phyloP scores from a whole-genome alignment of 2,888 invertebrate genomes.

The Nomada goodeniana region DNA sequence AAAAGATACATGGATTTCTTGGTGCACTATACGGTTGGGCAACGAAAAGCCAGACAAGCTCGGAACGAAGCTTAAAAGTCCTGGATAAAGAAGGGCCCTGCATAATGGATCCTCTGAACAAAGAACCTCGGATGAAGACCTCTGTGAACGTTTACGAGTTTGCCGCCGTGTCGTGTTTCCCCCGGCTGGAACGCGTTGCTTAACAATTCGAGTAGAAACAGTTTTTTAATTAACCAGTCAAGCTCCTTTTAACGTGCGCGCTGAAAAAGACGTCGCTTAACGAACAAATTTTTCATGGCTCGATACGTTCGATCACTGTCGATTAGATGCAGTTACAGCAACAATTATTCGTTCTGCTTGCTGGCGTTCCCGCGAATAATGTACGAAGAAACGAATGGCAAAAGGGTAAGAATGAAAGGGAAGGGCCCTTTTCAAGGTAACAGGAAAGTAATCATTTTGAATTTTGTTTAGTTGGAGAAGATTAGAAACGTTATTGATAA shows the following conservation, averaged over 20 bases:
- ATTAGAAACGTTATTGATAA: too few relatives aligned
- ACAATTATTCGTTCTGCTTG: constrained; percentile 18
- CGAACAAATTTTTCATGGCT: constrained; percentile 3
- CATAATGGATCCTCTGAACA: constrained; percentile 61
- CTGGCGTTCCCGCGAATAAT: too few relatives aligned
- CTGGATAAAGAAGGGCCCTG: constrained; percentile 60
- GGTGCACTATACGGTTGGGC: constrained; percentile 29
- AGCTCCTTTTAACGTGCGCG: constrained; percentile 22
- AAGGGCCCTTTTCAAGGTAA: too few relatives aligned
- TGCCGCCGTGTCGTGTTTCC: constrained; percentile 20
- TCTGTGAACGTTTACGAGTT: constrained; percentile 51
- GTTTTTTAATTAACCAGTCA: constrained; percentile 59
- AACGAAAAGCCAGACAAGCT: constrained; percentile 43
- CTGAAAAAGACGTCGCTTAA: not conserved
- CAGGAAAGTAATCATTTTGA: too few relatives aligned
- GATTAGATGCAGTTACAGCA: constrained; percentile 41
- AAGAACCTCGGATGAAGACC: constrained; percentile 57
- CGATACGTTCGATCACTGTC: constrained; percentile 14
- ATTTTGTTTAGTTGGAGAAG: too few relatives aligned
- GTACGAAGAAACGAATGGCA: too few relatives aligned
- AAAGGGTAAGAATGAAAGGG: too few relatives aligned
- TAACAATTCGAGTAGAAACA: constrained; percentile 44
- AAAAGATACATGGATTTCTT: constrained; percentile 61
- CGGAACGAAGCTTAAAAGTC: constrained; percentile 46
- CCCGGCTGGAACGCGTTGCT: constrained; percentile 44